These are phyloP conservation scores for Euzetes globulus DNA, from an alignment of 2,888 invertebrate species.

Conservation along the genomic window DNA sequence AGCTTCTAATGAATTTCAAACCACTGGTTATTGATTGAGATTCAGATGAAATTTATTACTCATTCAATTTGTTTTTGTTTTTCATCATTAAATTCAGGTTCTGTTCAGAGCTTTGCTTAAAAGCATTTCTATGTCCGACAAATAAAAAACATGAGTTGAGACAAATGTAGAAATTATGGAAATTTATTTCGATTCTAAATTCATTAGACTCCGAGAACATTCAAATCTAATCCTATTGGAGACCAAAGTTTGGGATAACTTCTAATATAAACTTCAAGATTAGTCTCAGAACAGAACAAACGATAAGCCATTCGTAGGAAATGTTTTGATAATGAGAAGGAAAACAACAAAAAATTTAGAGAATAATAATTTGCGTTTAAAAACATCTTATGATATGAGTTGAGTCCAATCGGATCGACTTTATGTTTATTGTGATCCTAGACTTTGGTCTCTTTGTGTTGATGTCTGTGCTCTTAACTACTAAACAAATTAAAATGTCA, in stretches of 20 bases:
- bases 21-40: background rate
- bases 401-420: background rate
- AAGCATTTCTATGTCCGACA: background rate
- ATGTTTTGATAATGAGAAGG: too few relatives aligned
- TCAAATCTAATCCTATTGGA: too few relatives aligned
- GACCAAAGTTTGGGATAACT: too few relatives aligned
- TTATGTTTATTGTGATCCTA: constrained; percentile 3
- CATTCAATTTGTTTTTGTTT: background rate
- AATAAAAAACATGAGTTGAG: background rate
- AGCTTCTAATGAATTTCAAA: background rate
- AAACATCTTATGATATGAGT: too few relatives aligned
- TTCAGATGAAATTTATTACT: background rate
- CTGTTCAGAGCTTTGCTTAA: background rate
- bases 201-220: too few relatives aligned
- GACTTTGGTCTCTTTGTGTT: constrained; percentile 15
- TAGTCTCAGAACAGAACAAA: too few relatives aligned
- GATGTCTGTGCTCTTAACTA: background rate
- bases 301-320: too few relatives aligned
- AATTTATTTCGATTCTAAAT: too few relatives aligned
- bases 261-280: too few relatives aligned
- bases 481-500: constrained; percentile 27
- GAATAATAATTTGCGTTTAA: too few relatives aligned
- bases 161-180: background rate
- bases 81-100: background rate
- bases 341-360: too few relatives aligned